phyloP scores from a whole-genome alignment of 2,113 vertebrate species.

The Strigops habroptila region DNA sequence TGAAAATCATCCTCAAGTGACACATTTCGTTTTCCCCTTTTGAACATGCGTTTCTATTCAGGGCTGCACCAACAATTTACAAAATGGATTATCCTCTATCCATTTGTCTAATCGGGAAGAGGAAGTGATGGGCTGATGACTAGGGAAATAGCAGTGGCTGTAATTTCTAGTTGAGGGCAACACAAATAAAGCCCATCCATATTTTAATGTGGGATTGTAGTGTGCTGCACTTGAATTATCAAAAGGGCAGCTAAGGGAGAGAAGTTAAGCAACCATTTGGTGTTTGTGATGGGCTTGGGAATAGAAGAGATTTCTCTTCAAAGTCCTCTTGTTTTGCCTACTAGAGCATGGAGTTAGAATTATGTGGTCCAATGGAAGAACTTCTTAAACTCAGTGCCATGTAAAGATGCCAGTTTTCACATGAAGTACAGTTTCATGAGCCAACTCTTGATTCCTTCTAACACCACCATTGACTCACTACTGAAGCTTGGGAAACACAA shows the following conservation, averaged over 20 bases:
- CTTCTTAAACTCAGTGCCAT: neutral
- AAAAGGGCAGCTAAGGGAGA: neutral
- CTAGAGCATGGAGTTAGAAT: neutral
- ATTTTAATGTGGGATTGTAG: neutral
- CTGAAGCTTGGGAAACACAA: neutral
- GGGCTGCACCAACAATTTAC: neutral
- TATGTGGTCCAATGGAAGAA: neutral
- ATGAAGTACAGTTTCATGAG: neutral
- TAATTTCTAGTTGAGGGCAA: neutral
- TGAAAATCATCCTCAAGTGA: neutral
- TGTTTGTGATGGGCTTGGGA: neutral
- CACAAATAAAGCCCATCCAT: neutral
- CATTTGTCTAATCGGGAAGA: neutral
- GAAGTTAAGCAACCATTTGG: neutral
- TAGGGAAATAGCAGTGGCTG: neutral
- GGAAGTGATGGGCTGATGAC: neutral
- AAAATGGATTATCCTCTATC: neutral
- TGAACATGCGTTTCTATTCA: neutral
- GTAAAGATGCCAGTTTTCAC: neutral
- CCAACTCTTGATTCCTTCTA: accelerated
- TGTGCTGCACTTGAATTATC: neutral
- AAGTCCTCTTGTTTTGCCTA: neutral
- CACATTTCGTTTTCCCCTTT: neutral
- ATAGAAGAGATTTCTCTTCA: neutral
- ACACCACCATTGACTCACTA: too few relatives aligned